Evolutionary conservation across 2,797 vertebrate species (phyloP), one percentile per base, ranked within the genome.

Genomic region (Acipenser oxyrinchus): DNA sequence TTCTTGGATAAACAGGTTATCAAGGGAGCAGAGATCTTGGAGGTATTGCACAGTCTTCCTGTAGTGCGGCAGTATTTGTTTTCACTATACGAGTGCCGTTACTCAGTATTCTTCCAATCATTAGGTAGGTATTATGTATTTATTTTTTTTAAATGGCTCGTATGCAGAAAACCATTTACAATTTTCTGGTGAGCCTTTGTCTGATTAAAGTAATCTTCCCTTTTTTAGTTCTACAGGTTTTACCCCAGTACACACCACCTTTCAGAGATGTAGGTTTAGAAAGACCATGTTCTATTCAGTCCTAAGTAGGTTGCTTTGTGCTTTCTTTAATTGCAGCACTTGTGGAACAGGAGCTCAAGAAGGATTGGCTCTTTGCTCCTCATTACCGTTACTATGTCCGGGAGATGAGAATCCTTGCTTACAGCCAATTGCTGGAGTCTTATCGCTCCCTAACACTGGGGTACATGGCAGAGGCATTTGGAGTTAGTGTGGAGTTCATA

Each of bases 391-490:
- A 96, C 82, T 99, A 99, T 0, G 95, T 99, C 0, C 87, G 95
- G 70, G 97, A 99, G 77, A 99, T 99, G 97, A 89, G 97, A 62
- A 99, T 99, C 73, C 93, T 96, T 1, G 96, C 96, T 0, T 99
- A 99, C 71, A 95, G 95, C 78, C 96, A 99, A 87, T 88, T 99
- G 67, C 85, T 99, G 37, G 97, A 99, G 78, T 98, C 97, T 0
- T 99, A 97, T 75, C 88, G 94, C 65, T 98, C 94, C 0, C 65
- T 99, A 66, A 98, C 97, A 0, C 77, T 99, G 12, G 93, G 95
- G 59, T 99, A 99, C 80, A 99, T 99, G 96, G 97, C 96, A 0
- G 95, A 99, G 74, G 97, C 97, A 0, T 99, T 99, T 59, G 96
- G 96, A 50, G 96, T 98, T 82, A 94, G 97, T 60, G 95, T 95